Percentiles rank a stretch among this genome's conserved stretches.
These are phyloP conservation scores for Cuculus canorus DNA, from an alignment of 2,797 vertebrate species.

Conservation along the genomic window DNA sequence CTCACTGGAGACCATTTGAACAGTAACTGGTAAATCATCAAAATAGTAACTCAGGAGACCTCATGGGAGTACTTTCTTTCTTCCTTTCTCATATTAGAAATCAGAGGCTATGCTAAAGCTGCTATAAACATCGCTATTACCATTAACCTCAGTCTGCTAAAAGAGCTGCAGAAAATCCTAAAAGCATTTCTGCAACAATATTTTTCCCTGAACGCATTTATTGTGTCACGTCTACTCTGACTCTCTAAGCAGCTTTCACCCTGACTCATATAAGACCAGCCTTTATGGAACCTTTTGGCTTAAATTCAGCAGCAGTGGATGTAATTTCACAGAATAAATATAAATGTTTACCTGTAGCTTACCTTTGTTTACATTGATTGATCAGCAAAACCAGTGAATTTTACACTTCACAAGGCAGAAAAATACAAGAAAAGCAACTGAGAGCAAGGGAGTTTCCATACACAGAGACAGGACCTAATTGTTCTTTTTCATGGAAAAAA, in stretches of 20 bases:
- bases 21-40: background rate
- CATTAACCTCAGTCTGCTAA: background rate
- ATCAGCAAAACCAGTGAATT: background rate
- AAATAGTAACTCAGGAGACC: constrained; percentile 15
- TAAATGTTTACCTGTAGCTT: background rate
- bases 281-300: background rate
- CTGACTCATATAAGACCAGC: background rate
- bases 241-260: background rate
- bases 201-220: background rate
- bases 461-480: background rate
- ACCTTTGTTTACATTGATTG: background rate
- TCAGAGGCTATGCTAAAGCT: constrained; percentile 9
- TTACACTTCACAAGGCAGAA: background rate
- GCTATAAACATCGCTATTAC: constrained; percentile 8
- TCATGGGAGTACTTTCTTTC: constrained; percentile 11
- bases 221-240: background rate
- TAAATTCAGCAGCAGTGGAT: background rate
- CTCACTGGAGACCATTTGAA: background rate
- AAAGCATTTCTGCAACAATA: background rate
- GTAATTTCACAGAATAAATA: background rate
- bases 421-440: background rate
- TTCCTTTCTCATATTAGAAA: constrained; percentile 46
- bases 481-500: background rate
- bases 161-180: background rate
- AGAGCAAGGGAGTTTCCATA: background rate